These are phyloP conservation scores for Zaprionus camerounensis DNA, from an alignment of 1,140 invertebrate genomes.

Conservation along the genomic window DNA sequence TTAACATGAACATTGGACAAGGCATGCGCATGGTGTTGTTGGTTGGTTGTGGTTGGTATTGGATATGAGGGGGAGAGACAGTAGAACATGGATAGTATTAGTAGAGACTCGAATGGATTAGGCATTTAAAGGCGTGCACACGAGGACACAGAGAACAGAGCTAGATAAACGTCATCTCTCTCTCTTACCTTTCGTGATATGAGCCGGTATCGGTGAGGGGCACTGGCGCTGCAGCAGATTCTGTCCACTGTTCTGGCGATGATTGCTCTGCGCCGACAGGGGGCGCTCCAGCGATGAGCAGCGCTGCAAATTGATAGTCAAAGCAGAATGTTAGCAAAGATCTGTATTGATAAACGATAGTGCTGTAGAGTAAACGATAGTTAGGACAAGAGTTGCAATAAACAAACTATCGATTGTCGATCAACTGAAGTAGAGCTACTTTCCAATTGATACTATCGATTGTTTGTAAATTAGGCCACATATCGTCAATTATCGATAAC, in stretches of 20 bases:
- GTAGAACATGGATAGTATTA: constrained; percentile 61
- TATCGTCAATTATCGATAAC: not conserved
- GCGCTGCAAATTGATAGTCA: constrained; percentile 85
- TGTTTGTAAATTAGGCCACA: too few relatives aligned
- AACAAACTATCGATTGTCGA: not conserved
- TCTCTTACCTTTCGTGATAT: constrained; percentile 89
- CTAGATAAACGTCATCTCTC: not conserved
- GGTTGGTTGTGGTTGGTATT: constrained; percentile 11
- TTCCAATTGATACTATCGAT: too few relatives aligned
- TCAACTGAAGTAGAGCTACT: too few relatives aligned
- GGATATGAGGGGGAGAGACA: constrained; percentile 41
- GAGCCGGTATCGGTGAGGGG: constrained; percentile 89
- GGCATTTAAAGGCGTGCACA: constrained; percentile 63
- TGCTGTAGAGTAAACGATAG: not conserved
- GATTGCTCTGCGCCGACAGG: constrained; percentile 87
- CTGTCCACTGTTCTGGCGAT: constrained; percentile 84
- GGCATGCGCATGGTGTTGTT: constrained; percentile 61
- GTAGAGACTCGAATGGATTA: constrained; percentile 72
- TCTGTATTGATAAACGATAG: not conserved
- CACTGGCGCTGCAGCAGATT: constrained; percentile 86
- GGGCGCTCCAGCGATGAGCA: constrained; percentile 93
- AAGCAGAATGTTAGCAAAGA: not conserved
- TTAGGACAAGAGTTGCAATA: not conserved
- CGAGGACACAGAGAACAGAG: constrained; percentile 41
- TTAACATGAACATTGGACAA: constrained; percentile 59